Percentiles rank a stretch among this genome's conserved stretches.
These are phyloP conservation scores for Psittacara wagleri DNA, from an alignment of 2,113 vertebrate genomes.

Conservation along the genomic window DNA sequence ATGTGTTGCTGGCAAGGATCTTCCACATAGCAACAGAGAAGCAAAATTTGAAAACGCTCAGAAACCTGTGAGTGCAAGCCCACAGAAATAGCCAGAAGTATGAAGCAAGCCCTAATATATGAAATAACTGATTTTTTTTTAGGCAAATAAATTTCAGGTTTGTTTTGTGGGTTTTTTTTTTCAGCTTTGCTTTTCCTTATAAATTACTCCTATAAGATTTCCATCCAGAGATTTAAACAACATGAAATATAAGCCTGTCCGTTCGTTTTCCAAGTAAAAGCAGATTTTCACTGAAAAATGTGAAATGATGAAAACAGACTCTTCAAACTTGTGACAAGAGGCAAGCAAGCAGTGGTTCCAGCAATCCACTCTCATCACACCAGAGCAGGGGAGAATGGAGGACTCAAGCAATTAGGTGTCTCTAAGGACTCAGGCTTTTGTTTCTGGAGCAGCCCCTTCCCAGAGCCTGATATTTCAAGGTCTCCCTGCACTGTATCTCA, in stretches of 20 bases:
- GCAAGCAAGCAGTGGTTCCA: background rate
- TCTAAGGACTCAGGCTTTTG: background rate
- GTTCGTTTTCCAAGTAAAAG: background rate
- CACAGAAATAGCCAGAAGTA: background rate
- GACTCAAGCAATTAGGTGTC: background rate
- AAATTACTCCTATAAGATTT: background rate
- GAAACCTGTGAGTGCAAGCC: background rate
- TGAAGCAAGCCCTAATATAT: background rate
- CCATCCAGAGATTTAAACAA: background rate
- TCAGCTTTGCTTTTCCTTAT: background rate
- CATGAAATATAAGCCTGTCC: background rate
- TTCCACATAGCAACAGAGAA: background rate
- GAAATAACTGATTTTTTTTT: background rate
- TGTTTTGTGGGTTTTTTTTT: background rate
- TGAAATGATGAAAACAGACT: background rate
- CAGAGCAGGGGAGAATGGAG: background rate
- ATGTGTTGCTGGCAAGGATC: background rate
- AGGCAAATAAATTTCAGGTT: background rate
- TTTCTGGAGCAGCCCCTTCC: background rate
- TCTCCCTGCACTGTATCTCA: background rate
- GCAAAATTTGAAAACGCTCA: background rate
- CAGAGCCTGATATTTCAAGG: background rate
- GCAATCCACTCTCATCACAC: background rate
- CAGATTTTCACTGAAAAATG: background rate
- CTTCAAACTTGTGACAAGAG: background rate